Conservation (phyloP, 1,140 invertebrate species). For the Fopius arisanus region DNA sequence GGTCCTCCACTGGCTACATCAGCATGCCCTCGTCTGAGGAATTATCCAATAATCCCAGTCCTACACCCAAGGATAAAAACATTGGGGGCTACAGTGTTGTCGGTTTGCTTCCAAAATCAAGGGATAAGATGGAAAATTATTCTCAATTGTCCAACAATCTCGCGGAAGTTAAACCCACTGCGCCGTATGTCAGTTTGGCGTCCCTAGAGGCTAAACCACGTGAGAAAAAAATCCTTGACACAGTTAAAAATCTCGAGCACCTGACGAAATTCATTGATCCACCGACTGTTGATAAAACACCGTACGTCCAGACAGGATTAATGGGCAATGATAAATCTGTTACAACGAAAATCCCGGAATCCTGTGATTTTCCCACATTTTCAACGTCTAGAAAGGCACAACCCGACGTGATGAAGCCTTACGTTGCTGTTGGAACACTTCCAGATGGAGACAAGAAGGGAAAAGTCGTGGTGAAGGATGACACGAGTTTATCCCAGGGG, state of each 20-base stretch:
- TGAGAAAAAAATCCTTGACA: constrained; percentile 24
- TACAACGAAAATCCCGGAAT: constrained; percentile 30
- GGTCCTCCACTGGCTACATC: constrained; percentile 60
- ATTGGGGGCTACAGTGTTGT: constrained; percentile 47
- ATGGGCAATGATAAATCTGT: constrained; percentile 43
- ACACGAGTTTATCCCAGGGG: neutral
- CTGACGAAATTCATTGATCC: constrained; percentile 39
- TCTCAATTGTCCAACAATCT: constrained; percentile 30
- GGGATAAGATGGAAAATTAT: constrained; percentile 42
- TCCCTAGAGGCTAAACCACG: constrained; percentile 47
- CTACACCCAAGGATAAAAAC: constrained; percentile 44
- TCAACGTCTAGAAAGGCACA: constrained; percentile 29
- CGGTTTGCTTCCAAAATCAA: constrained; percentile 43
- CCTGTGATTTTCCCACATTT: constrained; percentile 30
- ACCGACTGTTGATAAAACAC: constrained; percentile 39
- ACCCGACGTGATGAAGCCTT: constrained; percentile 42
- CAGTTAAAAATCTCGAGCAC: constrained; percentile 30
- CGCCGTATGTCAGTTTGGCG: constrained; percentile 48
- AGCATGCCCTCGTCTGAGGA: constrained; percentile 61
- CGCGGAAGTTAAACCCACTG: constrained; percentile 34
- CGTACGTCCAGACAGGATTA: constrained; percentile 51
- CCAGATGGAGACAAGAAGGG: constrained; percentile 36
- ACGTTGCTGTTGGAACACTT: constrained; percentile 49
- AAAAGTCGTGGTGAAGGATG: neutral
- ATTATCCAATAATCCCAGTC: constrained; percentile 53